A percentile compares a stretch with the other conserved stretches of the same genome.
Evolutionary conservation across 2,113 vertebrate genomes (phyloP).

Genomic region (Zootoca vivipara): DNA sequence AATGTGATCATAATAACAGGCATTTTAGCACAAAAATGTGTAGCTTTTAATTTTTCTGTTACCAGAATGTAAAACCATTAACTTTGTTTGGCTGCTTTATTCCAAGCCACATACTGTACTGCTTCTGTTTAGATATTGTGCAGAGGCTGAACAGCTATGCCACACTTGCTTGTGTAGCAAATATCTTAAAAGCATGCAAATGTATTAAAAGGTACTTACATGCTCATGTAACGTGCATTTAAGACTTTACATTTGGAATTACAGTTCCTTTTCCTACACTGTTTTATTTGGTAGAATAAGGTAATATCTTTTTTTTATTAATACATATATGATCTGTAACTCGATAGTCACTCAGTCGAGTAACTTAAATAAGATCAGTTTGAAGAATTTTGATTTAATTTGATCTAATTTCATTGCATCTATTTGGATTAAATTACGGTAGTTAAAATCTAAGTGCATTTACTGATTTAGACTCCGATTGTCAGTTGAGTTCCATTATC

Average conservation of each 20-base stretch:
- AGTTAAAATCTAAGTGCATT: background rate
- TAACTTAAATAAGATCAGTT: background rate
- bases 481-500: too few relatives aligned
- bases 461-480: background rate
- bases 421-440: background rate
- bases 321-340: background rate
- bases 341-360: background rate
- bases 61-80: conserved; percentile 35
- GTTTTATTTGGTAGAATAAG: background rate
- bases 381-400: background rate
- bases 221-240: conserved; percentile 4
- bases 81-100: background rate
- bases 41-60: background rate
- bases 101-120: background rate
- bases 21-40: conserved; percentile 10
- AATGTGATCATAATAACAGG: conserved; percentile 36
- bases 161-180: background rate
- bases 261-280: conserved; percentile 15
- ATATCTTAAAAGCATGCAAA: background rate
- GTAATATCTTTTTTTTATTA: conserved; percentile 6
- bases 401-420: background rate
- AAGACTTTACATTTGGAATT: conserved; percentile 22
- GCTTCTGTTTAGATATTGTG: background rate
- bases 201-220: background rate
- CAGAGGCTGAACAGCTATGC: background rate